Percentiles rank a stretch among this genome's conserved stretches.
Conservation (phyloP, 2,797 vertebrate species). For the Hapalemur alaotrensis region DNA sequence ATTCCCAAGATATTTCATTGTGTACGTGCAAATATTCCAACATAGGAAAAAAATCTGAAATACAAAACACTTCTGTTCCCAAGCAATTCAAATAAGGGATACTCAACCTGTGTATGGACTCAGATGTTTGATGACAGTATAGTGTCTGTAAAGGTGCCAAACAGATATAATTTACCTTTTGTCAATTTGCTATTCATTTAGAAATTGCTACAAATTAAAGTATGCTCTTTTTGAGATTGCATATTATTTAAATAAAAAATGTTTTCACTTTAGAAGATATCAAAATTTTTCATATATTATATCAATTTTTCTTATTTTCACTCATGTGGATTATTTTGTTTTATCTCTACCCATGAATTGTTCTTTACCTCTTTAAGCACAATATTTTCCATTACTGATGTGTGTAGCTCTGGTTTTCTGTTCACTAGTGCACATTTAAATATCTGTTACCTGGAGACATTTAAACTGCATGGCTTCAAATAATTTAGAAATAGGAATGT, state of each 20-base stretch:
- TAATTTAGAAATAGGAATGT: background rate
- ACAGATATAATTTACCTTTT: background rate
- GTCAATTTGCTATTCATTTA: background rate
- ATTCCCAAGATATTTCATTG: background rate
- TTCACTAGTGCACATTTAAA: background rate
- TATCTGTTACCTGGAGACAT: background rate
- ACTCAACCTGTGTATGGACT: background rate
- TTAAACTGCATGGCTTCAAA: background rate
- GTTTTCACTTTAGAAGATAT: background rate
- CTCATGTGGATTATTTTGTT: background rate
- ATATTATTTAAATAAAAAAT: background rate
- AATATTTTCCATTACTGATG: background rate
- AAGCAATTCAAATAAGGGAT: background rate
- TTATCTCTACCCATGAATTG: background rate
- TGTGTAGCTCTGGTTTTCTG: background rate
- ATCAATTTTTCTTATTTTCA: background rate
- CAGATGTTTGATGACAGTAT: background rate
- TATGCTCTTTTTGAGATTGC: background rate
- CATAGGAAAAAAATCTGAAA: background rate
- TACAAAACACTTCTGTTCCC: background rate
- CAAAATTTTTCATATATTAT: background rate
- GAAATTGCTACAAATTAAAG: background rate
- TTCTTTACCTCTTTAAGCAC: background rate
- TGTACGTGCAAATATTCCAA: background rate
- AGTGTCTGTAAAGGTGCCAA: background rate